Evolutionary conservation across 2,888 invertebrate genomes (phyloP).

Genomic region (Aplocera efformata): DNA sequence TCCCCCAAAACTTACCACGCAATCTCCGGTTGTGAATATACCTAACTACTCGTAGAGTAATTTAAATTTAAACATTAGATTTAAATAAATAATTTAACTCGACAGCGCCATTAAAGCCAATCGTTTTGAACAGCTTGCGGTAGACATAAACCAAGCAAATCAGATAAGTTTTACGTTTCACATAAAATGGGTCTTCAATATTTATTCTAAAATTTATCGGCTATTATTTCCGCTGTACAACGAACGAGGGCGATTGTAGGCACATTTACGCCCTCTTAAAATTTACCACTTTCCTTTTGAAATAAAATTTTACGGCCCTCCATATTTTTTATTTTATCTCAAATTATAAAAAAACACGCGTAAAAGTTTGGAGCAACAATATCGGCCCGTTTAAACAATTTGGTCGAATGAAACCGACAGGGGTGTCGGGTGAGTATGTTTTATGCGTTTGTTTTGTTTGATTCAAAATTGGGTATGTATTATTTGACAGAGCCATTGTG

Average conservation of each 20-base stretch:
- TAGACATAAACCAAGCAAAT: slow-evolving; percentile 19
- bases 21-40: too few species aligned
- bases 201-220: slow-evolving; percentile 26
- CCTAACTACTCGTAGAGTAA: too few species aligned
- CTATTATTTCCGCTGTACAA: slow-evolving; percentile 29
- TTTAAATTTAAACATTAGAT: too few species aligned
- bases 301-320: slow-evolving; percentile 16
- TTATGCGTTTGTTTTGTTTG: too few species aligned
- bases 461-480: too few species aligned
- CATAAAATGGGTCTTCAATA: slow-evolving; percentile 30
- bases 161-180: slow-evolving; percentile 27
- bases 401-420: too few species aligned
- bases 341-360: neutral
- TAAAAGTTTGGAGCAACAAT: too few species aligned
- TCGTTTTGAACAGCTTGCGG: slow-evolving; percentile 1
- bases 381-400: too few species aligned
- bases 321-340: slow-evolving; percentile 10
- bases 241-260: slow-evolving; percentile 24
- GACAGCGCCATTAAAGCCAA: neutral
- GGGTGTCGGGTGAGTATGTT: too few species aligned
- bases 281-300: slow-evolving; percentile 18
- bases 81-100: too few species aligned
- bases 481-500: too few species aligned
- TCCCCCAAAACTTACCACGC: too few species aligned
- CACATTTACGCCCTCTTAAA: slow-evolving; percentile 27